Base-by-base conservation (phyloP, 2,113 vertebrate species). In the Ondatra zibethicus region DNA sequence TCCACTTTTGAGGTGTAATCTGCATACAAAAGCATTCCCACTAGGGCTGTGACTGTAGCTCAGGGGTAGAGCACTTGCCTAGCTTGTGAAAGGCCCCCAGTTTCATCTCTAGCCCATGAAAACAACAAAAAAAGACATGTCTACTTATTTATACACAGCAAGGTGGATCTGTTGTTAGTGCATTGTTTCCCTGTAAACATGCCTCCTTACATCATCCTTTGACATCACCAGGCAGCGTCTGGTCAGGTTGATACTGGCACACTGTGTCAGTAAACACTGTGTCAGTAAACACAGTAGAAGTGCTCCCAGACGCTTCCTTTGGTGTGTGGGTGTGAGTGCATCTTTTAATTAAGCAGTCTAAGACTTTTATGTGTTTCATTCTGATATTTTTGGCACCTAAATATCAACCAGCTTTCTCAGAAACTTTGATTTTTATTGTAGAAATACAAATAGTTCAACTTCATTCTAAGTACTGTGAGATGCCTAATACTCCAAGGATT, bases 391-490 rank as follows among this genome's bases (percentile, higher is more conserved):
- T 91, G 65, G 31, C 86, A 91, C 25, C 72, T 45, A 91, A 68
- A 91, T 80, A 63, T 85, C 58, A 95, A 68, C 31, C 16, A 95
- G 42, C 36, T 31, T 91, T 94, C 72, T 66, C 50, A 61, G 72
- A 78, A 91, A 70, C 3, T 14, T 89, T 76, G 17, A 91, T 75
- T 91, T 94, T 82, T 88, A 94, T 61, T 82, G 23, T 86, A 84
- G 73, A 95, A 92, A 65, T 73, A 76, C 85, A 95, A 95, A 63
- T 72, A n/a, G 16, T 95, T 95, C 25, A 92, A 14, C 45, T 87
- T 93, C 70, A 61, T 89, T 89, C 16, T 85, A 21, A 85, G 61
- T 81, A 72, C 29, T 76, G 1, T 77, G 16, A 70, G 52, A 84
- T 63, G 66, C 93, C 42, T 80, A 61, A 52, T 87, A 52, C 52